Base-by-base conservation (phyloP, 2,888 invertebrate species). In the Chorisops tibialis region DNA sequence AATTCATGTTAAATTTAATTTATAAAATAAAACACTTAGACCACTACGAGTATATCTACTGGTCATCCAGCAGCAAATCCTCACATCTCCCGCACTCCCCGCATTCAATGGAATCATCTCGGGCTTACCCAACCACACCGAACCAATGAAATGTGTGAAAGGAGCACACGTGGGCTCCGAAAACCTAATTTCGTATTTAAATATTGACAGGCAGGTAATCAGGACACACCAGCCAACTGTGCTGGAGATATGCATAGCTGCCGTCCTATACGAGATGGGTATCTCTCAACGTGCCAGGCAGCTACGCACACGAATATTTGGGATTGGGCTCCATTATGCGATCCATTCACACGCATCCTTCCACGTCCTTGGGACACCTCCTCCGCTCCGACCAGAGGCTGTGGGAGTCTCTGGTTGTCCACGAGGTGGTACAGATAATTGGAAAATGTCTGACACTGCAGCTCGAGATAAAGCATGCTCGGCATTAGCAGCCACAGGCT, bases 371-470 rank as follows among this genome's bases (percentile, higher is more conserved):
- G 18, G 51, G 19, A 45, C 5, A 12, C 48, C 21, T 22, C 21
- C 11, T 18, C 35, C 35, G 4, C 50, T 35, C 35, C n/a, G 2
- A 3, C 24, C n/a, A 24, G 21, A 24, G 21, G 12, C 14, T 50
- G 24, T 18, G 14, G 50, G 35, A 37, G 47, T 14, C 19, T 45
- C 9, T 30, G 18, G 22, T 47, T 37, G 39, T 47, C 48, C 59
- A 48, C 59, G 22, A 59, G 38, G 47, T 59, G 59, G 47, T 37
- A 52, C 51, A 63, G 43, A 59, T 66, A 63, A 66, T 66, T 66
- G 65, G 60, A 62, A 66, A 66, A 63, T 60, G 63, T 64, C 65
- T 66, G 65, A 66, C 63, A 63, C 51, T 63, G 65, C 63, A 66
- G 38, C 51, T 62, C 52, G 50, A 66, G 65, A 66, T 66, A 66